phyloP scores from a whole-genome alignment of 2,113 vertebrate species.

The Sphyrna mokarran region DNA sequence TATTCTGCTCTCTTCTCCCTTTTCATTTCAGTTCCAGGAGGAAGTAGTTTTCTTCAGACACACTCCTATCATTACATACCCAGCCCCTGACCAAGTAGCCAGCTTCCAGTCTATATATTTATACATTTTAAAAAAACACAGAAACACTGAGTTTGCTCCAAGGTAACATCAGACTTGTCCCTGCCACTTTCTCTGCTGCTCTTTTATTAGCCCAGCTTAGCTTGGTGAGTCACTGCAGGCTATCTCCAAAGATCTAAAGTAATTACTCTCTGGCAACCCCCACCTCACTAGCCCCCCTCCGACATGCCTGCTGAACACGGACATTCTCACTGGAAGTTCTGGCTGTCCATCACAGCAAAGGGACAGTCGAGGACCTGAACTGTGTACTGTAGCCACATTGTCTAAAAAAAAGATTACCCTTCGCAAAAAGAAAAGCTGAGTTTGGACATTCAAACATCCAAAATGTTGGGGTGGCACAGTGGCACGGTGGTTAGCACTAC shows the following conservation, averaged over 20 bases:
- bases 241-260: slow-evolving; percentile 46
- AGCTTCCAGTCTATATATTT: neutral
- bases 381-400: neutral
- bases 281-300: neutral
- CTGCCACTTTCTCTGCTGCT: neutral
- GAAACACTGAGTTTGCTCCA: neutral
- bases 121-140: neutral
- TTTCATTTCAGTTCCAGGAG: slow-evolving; percentile 2
- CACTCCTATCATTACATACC: slow-evolving; percentile 40
- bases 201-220: neutral
- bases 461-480: too few species aligned
- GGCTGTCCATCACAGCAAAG: neutral
- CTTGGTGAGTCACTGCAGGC: slow-evolving; percentile 39
- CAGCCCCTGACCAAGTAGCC: slow-evolving; percentile 1
- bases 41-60: slow-evolving; percentile 38
- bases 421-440: neutral
- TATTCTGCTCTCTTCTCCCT: neutral
- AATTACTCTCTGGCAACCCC: slow-evolving; percentile 38
- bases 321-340: neutral
- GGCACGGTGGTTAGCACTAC: too few species aligned
- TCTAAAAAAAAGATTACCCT: neutral
- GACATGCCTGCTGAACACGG: neutral
- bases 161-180: slow-evolving; percentile 21
- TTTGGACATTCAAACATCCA: neutral
- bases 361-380: neutral